Percentiles rank a stretch among this genome's conserved stretches.
phyloP scores from a whole-genome alignment of 1,140 invertebrate genomes.

The Drosophila sproati region DNA sequence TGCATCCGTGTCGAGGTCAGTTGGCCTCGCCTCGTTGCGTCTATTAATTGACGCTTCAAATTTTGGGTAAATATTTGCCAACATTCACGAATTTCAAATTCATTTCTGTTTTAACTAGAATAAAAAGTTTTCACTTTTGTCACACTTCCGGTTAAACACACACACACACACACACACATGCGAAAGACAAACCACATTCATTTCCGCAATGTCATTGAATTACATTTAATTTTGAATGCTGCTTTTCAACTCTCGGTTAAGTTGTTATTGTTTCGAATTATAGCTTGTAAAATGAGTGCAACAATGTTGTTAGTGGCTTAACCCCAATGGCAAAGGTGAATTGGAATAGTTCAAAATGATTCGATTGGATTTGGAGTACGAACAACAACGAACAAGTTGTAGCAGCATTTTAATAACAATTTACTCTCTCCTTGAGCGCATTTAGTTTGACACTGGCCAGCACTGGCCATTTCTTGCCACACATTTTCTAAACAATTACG shows the following conservation, averaged over 20 bases:
- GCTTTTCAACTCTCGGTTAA: slow-evolving; percentile 21
- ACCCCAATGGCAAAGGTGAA: slow-evolving; percentile 27
- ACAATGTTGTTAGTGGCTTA: slow-evolving; percentile 26
- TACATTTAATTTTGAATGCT: slow-evolving; percentile 56
- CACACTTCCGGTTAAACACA: slow-evolving; percentile 21
- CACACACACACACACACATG: slow-evolving; percentile 1
- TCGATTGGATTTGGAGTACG: background rate
- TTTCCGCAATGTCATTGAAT: slow-evolving; percentile 58
- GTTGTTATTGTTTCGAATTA: slow-evolving; percentile 44
- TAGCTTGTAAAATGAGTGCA: slow-evolving; percentile 19
- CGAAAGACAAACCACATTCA: slow-evolving; percentile 43
- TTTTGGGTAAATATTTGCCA: slow-evolving; percentile 29
- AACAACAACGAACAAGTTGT: background rate
- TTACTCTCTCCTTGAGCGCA: slow-evolving; percentile 18
- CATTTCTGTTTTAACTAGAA: slow-evolving; percentile 45
- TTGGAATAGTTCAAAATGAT: background rate
- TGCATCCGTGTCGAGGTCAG: slow-evolving; percentile 39
- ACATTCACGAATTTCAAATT: slow-evolving; percentile 14
- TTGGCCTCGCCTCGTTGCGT: slow-evolving; percentile 15
- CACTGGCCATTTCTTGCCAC: background rate
- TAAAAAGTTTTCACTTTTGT: slow-evolving; percentile 23
- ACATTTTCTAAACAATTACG: slow-evolving; percentile 57
- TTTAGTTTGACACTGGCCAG: background rate
- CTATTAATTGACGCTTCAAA: slow-evolving; percentile 54
- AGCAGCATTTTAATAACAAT: background rate